phyloP scores from a whole-genome alignment of 2,113 vertebrate species.

The Sinocyclocheilus grahami region DNA sequence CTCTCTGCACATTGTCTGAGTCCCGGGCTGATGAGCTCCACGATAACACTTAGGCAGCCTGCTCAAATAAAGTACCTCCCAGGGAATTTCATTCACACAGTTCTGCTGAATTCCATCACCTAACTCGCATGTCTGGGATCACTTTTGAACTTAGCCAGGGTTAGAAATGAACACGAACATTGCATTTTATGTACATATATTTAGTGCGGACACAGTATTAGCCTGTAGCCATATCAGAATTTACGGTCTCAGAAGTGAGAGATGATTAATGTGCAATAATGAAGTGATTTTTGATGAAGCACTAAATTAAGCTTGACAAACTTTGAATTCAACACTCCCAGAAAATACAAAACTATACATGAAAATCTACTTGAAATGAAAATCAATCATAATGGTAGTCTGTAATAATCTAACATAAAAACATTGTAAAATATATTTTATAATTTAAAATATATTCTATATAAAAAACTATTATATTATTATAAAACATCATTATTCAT shows the following conservation, averaged over 20 bases:
- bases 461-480: too few relatives aligned
- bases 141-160: neutral
- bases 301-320: neutral
- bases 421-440: too few relatives aligned
- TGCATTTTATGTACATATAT: too few relatives aligned
- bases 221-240: neutral
- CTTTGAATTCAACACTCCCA: too few relatives aligned
- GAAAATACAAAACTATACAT: too few relatives aligned
- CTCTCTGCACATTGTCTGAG: slow-evolving; percentile 51
- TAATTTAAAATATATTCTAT: too few relatives aligned
- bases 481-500: neutral
- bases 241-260: neutral
- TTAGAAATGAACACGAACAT: neutral
- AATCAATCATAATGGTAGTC: too few relatives aligned
- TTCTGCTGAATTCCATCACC: too few relatives aligned
- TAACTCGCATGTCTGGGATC: neutral
- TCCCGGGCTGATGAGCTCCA: slow-evolving; percentile 43
- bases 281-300: neutral
- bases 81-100: neutral
- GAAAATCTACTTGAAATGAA: too few relatives aligned
- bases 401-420: too few relatives aligned
- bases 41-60: slow-evolving; percentile 52
- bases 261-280: neutral
- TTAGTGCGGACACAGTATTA: too few relatives aligned
- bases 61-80: slow-evolving; percentile 41